phyloP scores from a whole-genome alignment of 2,888 invertebrate genomes.

The Eurytoma adleriae region DNA sequence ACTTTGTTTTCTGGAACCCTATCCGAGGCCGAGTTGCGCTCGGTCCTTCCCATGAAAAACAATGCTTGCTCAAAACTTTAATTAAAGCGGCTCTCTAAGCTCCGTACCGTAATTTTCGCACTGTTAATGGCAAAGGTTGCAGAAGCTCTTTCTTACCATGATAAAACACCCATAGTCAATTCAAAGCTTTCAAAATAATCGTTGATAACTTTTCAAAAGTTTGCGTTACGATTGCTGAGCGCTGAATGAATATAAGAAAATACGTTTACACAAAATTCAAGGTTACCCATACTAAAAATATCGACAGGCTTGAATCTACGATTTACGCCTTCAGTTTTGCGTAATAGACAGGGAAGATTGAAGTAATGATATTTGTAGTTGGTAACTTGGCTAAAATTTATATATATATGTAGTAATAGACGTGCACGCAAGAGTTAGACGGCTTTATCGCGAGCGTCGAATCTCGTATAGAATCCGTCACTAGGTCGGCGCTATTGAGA shows the following conservation, averaged over 20 bases:
- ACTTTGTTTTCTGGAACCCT: slow-evolving; percentile 19
- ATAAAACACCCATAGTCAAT: neutral
- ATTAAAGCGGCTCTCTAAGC: slow-evolving; percentile 18
- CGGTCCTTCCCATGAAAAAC: neutral
- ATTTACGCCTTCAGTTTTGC: neutral
- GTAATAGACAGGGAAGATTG: neutral
- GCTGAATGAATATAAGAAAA: too few relatives aligned
- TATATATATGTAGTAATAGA: neutral
- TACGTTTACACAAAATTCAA: neutral
- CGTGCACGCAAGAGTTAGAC: neutral
- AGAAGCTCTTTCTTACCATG: too few relatives aligned
- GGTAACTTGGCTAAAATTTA: neutral
- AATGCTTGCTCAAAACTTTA: slow-evolving; percentile 4
- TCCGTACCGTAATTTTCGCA: neutral
- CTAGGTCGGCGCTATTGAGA: slow-evolving; percentile 23
- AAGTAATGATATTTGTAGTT: neutral
- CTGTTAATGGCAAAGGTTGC: neutral
- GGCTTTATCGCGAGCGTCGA: slow-evolving; percentile 29
- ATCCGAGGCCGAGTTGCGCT: neutral
- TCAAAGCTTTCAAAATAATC: neutral
- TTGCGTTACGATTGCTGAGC: too few relatives aligned
- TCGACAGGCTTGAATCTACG: neutral
- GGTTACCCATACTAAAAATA: neutral
- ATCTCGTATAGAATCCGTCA: slow-evolving; percentile 31
- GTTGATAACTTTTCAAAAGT: too few relatives aligned